Conservation (phyloP, 2,113 vertebrate genomes). For the Poeciliopsis turrubarensis region DNA sequence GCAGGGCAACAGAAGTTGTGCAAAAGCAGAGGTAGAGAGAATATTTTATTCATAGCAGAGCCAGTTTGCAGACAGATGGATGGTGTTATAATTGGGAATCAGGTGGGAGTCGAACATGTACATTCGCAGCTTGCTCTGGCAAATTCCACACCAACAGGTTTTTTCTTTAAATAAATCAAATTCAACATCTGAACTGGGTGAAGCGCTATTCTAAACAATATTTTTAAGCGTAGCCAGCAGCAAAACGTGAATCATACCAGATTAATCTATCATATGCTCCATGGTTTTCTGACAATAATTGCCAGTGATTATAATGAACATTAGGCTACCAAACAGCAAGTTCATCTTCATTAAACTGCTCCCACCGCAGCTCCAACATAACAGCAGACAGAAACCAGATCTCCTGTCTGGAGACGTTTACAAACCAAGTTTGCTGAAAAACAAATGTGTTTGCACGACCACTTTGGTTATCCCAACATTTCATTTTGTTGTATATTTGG, state of each 20-base stretch:
- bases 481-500: slow-evolving; percentile 11
- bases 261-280: background rate
- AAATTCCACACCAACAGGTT: no score
- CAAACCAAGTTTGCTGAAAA: slow-evolving; percentile 24
- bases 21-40: no score
- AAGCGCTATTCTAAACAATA: background rate
- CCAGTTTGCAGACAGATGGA: background rate
- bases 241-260: background rate
- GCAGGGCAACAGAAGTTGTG: background rate
- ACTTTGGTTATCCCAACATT: slow-evolving; percentile 7
- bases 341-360: slow-evolving; percentile 31
- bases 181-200: background rate
- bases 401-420: slow-evolving; percentile 24
- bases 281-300: background rate
- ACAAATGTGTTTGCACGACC: slow-evolving; percentile 18
- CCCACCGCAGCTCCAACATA: slow-evolving; percentile 10
- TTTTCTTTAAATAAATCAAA: background rate
- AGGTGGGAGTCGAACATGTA: no score
- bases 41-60: no score
- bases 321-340: slow-evolving; percentile 6
- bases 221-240: background rate
- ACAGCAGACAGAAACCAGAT: slow-evolving; percentile 38
- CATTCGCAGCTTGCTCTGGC: no score
- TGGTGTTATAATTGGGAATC: background rate
- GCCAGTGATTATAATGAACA: slow-evolving; percentile 11